Percentiles rank a stretch among this genome's conserved stretches.
These are phyloP conservation scores for Lysandra coridon DNA, from an alignment of 2,888 invertebrate species.

Conservation along the genomic window DNA sequence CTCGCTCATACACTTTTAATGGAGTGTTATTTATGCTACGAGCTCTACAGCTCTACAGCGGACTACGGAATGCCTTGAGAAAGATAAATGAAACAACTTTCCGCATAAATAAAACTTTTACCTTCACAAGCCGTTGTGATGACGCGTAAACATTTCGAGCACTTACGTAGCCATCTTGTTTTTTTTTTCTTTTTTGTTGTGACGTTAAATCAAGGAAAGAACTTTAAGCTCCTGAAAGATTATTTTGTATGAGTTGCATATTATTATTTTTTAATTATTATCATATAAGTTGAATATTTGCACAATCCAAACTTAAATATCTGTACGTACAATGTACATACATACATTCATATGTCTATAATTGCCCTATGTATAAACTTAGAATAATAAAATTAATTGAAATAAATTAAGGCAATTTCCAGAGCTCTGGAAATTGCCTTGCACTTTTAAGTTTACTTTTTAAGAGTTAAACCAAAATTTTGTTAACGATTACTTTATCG, in stretches of 20 bases:
- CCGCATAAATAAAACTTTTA: slow-evolving; percentile 73
- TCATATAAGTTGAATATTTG: too few relatives aligned
- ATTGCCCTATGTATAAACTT: too few relatives aligned
- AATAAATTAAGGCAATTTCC: too few relatives aligned
- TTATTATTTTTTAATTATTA: neutral
- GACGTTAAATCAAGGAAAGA: neutral
- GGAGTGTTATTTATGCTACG: slow-evolving; percentile 34
- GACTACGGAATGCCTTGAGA: slow-evolving; percentile 50
- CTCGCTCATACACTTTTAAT: slow-evolving; percentile 34
- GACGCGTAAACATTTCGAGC: slow-evolving; percentile 59
- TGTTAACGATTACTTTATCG: too few relatives aligned
- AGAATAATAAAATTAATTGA: too few relatives aligned
- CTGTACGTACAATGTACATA: too few relatives aligned
- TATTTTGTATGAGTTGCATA: neutral
- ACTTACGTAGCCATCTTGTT: slow-evolving; percentile 51
- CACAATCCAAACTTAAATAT: too few relatives aligned
- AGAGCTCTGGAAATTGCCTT: too few relatives aligned
- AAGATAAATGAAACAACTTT: slow-evolving; percentile 75
- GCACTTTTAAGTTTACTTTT: too few relatives aligned
- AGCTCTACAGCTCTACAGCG: slow-evolving; percentile 29
- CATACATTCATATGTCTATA: too few relatives aligned
- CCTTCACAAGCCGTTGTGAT: slow-evolving; percentile 53
- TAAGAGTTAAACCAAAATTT: too few relatives aligned
- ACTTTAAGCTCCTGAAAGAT: neutral
- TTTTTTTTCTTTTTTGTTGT: slow-evolving; percentile 40